Base-by-base conservation (phyloP, 2,113 vertebrate species). In the Promerops cafer region DNA sequence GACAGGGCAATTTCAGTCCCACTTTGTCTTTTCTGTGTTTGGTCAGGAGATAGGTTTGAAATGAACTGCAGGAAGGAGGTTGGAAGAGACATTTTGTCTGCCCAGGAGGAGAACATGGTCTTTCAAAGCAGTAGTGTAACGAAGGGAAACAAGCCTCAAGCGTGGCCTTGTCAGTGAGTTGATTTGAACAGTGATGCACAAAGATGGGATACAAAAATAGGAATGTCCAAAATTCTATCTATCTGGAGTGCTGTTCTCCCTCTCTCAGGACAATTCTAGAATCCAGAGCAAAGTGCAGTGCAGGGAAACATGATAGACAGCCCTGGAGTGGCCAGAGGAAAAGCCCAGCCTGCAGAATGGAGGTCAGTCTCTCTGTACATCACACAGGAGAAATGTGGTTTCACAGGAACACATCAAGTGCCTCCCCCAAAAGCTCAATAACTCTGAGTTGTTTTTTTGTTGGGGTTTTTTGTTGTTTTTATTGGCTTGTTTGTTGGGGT, bases 31-130 rank as follows among this genome's bases (percentile, higher is more conserved):
- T 78, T 50, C 37, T n/a, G 22, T 53, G 6, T 90, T 80, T 6
- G 2, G 5, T 44, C 17, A 59, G 44, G 44, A 70, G 26, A 11
- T 53, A 19, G 28, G 18, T 65, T 81, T 78, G 69, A 86, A 74
- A 69, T 39, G 4, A 88, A 60, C 16, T 37, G 10, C 66, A 61
- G 31, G 37, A 78, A 68, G 39, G 35, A 90, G 17, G 10, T 5
- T 53, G 28, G 37, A 35, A 65, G 37, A 61, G 10, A 27, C 0
- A 0, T 72, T 92, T 86, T 16, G 0, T 33, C 57, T 4, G 0
- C 39, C n/a, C 19, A 49, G 31, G 27, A 64, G 57, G 27, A 80
- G 10, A 61, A 28, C 7, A 1, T 10, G 7, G 13, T 83, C 71
- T 76, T 80, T 71, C 50, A 60, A 61, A 89, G 22, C 44, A 60